phyloP scores from a whole-genome alignment of 2,797 vertebrate genomes.

The Ceryle rudis region DNA sequence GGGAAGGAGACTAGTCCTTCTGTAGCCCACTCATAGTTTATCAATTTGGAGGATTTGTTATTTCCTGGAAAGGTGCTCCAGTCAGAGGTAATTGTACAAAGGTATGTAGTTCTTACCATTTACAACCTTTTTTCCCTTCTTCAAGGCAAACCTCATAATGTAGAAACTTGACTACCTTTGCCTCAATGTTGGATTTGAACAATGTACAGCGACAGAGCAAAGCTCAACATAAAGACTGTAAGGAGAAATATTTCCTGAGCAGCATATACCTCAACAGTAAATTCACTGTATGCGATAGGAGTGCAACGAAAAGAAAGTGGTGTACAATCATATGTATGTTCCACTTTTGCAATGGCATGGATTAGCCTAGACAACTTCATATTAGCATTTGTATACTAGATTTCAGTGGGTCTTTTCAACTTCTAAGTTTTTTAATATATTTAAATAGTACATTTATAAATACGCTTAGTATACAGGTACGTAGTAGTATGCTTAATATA shows the following conservation, averaged over 20 bases:
- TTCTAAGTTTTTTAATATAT: background rate
- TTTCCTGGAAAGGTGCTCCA: background rate
- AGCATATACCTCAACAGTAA: background rate
- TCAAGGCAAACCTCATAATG: background rate
- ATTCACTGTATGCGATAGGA: background rate
- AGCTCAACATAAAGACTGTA: background rate
- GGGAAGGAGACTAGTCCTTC: background rate
- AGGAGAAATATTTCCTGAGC: background rate
- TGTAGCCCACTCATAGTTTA: background rate
- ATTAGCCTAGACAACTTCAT: background rate
- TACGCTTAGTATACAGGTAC: rapidly evolving
- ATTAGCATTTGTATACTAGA: background rate
- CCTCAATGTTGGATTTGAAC: background rate
- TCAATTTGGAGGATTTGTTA: background rate
- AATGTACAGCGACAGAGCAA: background rate
- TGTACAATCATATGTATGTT: background rate
- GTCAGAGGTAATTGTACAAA: background rate
- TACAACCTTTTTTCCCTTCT: background rate
- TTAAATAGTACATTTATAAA: background rate
- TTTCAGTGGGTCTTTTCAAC: background rate
- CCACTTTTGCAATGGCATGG: background rate
- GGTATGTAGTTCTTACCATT: background rate
- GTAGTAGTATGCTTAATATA: too few relatives aligned
- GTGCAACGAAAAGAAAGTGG: background rate
- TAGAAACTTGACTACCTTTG: background rate